phyloP scores from a whole-genome alignment of 2,797 vertebrate species.

The Menidia menidia region DNA sequence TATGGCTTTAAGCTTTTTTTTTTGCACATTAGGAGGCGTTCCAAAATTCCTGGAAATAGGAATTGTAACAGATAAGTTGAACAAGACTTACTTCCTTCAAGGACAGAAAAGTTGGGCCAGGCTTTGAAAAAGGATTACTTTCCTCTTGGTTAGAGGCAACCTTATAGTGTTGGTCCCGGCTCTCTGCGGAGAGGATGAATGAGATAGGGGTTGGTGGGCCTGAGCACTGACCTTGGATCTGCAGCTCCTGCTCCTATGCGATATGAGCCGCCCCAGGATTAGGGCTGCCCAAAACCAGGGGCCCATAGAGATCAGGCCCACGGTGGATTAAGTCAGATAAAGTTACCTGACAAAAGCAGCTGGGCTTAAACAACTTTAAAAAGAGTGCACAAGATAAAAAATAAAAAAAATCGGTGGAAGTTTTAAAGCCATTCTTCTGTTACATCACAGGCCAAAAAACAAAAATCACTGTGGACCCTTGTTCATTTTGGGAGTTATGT shows the following conservation, averaged over 20 bases:
- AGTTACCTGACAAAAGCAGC: conserved; percentile 44
- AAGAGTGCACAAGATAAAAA: conserved; percentile 13
- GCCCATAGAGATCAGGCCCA: conserved; percentile 39
- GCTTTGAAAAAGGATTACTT: conserved; percentile 13
- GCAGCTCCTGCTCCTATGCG: conserved; percentile 55
- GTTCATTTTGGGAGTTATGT: conserved; percentile 41
- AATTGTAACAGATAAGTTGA: background rate
- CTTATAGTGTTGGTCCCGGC: conserved; percentile 33
- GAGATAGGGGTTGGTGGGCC: conserved; percentile 15
- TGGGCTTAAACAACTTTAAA: conserved; percentile 7
- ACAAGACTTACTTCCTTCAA: background rate
- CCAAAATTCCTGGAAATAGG: background rate
- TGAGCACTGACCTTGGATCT: conserved; percentile 44
- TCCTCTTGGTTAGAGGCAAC: conserved; percentile 13
- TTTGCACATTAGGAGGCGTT: background rate
- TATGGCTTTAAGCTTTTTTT: background rate
- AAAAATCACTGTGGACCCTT: conserved; percentile 31
- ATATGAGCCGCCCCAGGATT: conserved; percentile 62
- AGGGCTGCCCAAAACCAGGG: conserved; percentile 24
- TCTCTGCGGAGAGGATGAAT: conserved; percentile 26
- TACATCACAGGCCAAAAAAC: conserved; percentile 35
- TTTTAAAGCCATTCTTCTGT: conserved; percentile 21
- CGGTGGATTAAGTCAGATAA: conserved; percentile 48
- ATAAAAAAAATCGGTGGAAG: conserved; percentile 4
- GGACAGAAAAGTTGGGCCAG: conserved; percentile 8